Evolutionary conservation across 2,113 vertebrate species (phyloP).

Genomic region (Noctilio leporinus): DNA sequence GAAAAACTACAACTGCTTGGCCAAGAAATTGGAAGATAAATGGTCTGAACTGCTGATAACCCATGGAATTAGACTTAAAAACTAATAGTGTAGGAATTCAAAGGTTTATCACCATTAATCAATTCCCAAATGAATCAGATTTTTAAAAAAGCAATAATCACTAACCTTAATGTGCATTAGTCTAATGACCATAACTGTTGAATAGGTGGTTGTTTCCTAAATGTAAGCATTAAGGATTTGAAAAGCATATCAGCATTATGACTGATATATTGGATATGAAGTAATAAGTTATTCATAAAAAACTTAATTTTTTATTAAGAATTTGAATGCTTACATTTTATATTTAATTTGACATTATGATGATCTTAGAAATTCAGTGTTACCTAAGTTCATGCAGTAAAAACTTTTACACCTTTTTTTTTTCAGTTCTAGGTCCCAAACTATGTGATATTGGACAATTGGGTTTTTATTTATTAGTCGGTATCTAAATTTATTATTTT

Average conservation of each 20-base stretch:
- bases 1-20: not conserved
- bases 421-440: not conserved
- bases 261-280: not conserved
- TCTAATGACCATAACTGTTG: not conserved
- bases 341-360: not conserved
- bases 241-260: not conserved
- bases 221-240: not conserved
- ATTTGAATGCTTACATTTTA: not conserved
- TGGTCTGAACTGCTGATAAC: not conserved
- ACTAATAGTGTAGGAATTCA: not conserved
- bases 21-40: not conserved
- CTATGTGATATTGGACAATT: not conserved
- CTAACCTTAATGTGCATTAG: fast-evolving
- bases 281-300: not conserved
- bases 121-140: not conserved
- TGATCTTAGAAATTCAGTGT: not conserved
- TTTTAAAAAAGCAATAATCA: not conserved
- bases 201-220: not conserved
- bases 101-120: not conserved
- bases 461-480: not conserved
- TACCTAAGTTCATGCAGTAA: not conserved
- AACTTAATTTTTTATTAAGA: too few relatives aligned
- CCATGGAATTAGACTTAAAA: not conserved
- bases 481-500: not conserved
- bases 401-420: not conserved